A percentile compares a stretch with the other conserved stretches of the same genome.
phyloP scores from a whole-genome alignment of 2,888 invertebrate species.

The Dasysyrphus tricinctus region DNA sequence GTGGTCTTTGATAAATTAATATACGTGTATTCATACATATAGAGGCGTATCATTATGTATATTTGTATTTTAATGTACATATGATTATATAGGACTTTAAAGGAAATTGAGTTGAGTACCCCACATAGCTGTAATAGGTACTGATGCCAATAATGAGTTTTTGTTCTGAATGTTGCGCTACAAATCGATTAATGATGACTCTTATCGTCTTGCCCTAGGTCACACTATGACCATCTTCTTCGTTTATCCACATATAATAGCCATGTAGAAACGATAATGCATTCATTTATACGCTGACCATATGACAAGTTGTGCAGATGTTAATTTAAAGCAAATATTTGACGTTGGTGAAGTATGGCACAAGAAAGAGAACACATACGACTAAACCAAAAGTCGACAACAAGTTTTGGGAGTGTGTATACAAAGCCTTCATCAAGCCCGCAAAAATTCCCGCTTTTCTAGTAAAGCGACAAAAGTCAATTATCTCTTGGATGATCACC shows the following conservation, averaged over 20 bases:
- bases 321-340: background rate
- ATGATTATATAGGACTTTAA: background rate
- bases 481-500: no score
- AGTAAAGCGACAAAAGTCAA: no score
- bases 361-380: no score
- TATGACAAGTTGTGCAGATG: slow-evolving; percentile 41
- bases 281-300: slow-evolving; percentile 12
- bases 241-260: slow-evolving; percentile 12
- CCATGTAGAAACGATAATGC: slow-evolving; percentile 17
- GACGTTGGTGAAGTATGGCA: no score
- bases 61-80: slow-evolving; percentile 13
- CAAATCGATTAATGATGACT: slow-evolving; percentile 44
- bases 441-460: no score
- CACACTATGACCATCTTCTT: slow-evolving; percentile 7
- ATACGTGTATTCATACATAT: background rate
- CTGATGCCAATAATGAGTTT: slow-evolving; percentile 13
- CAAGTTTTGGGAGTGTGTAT: no score
- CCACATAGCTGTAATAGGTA: no score
- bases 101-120: background rate
- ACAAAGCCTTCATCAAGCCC: no score
- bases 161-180: slow-evolving; percentile 36
- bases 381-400: no score
- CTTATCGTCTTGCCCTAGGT: background rate
- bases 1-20: slow-evolving; percentile 35
- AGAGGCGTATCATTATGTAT: slow-evolving; percentile 28